These are phyloP conservation scores for Peribatodes rhomboidaria DNA, from an alignment of 2,888 invertebrate species.

Conservation along the genomic window DNA sequence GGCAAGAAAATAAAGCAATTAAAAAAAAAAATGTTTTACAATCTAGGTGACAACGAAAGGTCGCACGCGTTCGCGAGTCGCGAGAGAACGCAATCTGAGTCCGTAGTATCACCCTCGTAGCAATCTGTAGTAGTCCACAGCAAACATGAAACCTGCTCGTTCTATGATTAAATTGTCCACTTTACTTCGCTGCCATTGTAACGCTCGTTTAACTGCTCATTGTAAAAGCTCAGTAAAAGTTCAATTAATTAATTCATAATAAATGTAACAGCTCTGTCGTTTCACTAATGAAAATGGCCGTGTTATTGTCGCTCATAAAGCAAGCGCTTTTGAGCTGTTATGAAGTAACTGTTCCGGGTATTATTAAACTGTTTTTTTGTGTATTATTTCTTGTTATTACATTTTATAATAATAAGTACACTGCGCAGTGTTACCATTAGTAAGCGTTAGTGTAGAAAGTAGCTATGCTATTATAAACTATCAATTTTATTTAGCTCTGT, in stretches of 20 bases:
- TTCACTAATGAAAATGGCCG: constrained; percentile 20
- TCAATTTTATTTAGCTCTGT: no score
- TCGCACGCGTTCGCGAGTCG: no score
- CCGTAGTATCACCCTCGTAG: no score
- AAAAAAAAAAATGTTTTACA: no score
- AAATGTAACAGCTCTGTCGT: constrained; percentile 29
- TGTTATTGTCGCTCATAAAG: constrained; percentile 20
- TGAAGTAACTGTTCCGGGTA: neutral
- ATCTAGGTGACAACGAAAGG: no score
- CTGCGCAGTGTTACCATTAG: no score
- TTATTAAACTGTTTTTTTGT: constrained; percentile 5
- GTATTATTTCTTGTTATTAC: neutral
- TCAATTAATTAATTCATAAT: constrained; percentile 29
- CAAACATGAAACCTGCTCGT: no score
- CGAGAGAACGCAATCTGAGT: no score
- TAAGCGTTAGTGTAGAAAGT: no score
- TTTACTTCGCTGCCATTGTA: neutral
- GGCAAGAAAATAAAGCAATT: no score
- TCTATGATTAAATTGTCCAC: constrained; percentile 1
- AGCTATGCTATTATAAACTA: no score
- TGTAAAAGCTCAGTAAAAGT: constrained; percentile 24
- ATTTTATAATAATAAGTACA: neutral
- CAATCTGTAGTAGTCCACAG: no score
- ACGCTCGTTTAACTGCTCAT: constrained; percentile 17
- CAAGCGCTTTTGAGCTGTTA: constrained; percentile 1